A percentile compares a stretch with the other conserved stretches of the same genome.
phyloP scores from a whole-genome alignment of 1,140 invertebrate genomes.

The Acyrthosiphon pisum region DNA sequence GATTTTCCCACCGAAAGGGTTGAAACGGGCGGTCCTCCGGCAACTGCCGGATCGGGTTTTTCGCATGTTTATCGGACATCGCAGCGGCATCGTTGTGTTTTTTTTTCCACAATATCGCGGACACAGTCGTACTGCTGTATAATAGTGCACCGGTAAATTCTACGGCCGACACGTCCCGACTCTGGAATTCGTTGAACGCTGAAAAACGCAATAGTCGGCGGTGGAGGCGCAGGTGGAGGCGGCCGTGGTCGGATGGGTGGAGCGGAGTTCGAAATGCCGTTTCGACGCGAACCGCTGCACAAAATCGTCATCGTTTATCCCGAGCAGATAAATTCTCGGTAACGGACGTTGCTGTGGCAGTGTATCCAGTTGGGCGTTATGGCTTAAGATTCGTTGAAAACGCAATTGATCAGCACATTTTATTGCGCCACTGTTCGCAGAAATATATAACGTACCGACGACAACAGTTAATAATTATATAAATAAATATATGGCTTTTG shows the following conservation, averaged over 20 bases:
- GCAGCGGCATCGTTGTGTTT: not conserved
- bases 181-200: conserved; percentile 37
- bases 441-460: not conserved
- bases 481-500: not conserved
- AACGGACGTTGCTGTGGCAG: not conserved
- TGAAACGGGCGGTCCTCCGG: not conserved
- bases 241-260: not conserved
- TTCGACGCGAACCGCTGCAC: not conserved
- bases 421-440: not conserved
- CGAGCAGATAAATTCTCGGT: not conserved
- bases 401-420: conserved; percentile 3
- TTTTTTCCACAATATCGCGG: not conserved
- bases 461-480: not conserved
- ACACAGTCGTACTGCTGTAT: too few relatives aligned
- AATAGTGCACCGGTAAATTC: not conserved
- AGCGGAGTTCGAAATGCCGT: not conserved
- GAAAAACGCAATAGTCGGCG: not conserved
- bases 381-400: not conserved
- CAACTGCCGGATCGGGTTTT: not conserved
- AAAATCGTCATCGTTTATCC: not conserved
- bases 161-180: not conserved
- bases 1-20: not conserved
- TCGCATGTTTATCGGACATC: not conserved
- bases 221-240: not conserved
- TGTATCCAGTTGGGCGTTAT: not conserved